A percentile compares a stretch with the other conserved stretches of the same genome.
Evolutionary conservation across 2,888 invertebrate genomes (phyloP).

Genomic region (Anaspis maculata): DNA sequence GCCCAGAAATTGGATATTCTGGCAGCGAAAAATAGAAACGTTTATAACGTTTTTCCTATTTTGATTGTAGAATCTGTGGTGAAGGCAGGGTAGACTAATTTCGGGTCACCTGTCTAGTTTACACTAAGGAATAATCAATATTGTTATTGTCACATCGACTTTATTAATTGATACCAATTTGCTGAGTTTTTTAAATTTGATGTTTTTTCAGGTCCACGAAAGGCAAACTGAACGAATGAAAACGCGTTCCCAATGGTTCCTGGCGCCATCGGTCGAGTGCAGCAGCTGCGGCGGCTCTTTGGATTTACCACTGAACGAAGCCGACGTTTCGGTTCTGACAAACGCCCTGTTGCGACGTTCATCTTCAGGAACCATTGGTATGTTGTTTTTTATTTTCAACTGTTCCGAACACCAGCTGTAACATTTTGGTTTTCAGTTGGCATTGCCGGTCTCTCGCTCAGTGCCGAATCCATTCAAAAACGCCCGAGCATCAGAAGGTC

Average conservation of each 20-base stretch:
- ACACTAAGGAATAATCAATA: too few species aligned
- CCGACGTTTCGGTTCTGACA: slow-evolving; percentile 38
- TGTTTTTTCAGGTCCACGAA: slow-evolving; percentile 71
- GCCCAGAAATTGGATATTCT: too few species aligned
- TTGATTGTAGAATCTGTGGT: too few species aligned
- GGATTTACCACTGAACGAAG: slow-evolving; percentile 41
- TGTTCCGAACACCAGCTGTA: slow-evolving; percentile 3
- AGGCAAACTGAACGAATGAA: slow-evolving; percentile 94
- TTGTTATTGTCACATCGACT: too few species aligned
- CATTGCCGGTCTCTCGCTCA: slow-evolving; percentile 52
- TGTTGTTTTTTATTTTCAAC: slow-evolving; percentile 6
- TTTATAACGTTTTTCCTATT: too few species aligned
- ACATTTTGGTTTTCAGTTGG: slow-evolving; percentile 39
- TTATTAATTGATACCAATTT: too few species aligned
- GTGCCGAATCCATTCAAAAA: slow-evolving; percentile 56
- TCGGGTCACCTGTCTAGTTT: too few species aligned
- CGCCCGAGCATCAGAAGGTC: slow-evolving; percentile 49
- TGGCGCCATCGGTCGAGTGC: slow-evolving; percentile 57
- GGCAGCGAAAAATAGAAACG: too few species aligned
- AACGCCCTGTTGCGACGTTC: slow-evolving; percentile 43
- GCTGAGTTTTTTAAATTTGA: too few species aligned
- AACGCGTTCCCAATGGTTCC: slow-evolving; percentile 96
- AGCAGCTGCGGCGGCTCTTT: slow-evolving; percentile 41
- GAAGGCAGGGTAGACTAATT: too few species aligned
- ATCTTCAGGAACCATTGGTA: slow-evolving; percentile 52